These are phyloP conservation scores for Drosophila tsacasi DNA, from an alignment of 1,140 invertebrate genomes.

Conservation along the genomic window DNA sequence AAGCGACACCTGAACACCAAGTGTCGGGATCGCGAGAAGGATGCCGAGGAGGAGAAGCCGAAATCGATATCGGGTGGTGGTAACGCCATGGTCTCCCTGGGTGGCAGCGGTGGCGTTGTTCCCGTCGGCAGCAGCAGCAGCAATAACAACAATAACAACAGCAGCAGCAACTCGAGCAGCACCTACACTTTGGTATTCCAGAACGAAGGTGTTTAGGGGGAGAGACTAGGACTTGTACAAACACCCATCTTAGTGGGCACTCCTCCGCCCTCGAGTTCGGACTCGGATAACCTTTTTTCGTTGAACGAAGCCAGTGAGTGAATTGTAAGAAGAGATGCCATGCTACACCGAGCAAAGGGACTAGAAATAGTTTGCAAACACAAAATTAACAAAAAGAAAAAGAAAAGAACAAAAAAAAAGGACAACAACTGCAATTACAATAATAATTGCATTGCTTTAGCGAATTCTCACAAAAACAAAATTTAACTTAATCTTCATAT, in stretches of 20 bases:
- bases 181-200: constrained; percentile 80
- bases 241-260: constrained; percentile 47
- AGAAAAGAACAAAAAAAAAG: constrained; percentile 12
- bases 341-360: constrained; percentile 5
- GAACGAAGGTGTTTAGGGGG: constrained; percentile 51
- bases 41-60: constrained; percentile 68
- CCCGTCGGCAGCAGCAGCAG: constrained; percentile 23
- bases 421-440: constrained; percentile 43
- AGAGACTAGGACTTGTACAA: constrained; percentile 62
- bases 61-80: constrained; percentile 17
- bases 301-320: constrained; percentile 30
- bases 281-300: constrained; percentile 37
- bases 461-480: constrained; percentile 66
- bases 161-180: constrained; percentile 57
- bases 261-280: constrained; percentile 15
- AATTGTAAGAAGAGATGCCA: neutral
- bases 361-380: constrained; percentile 69
- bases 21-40: constrained; percentile 79
- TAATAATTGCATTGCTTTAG: constrained; percentile 69
- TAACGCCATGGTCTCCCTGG: neutral
- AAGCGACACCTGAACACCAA: constrained; percentile 86
- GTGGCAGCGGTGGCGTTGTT: neutral
- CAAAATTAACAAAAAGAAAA: constrained; percentile 18
- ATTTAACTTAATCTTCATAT: constrained; percentile 32
- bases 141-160: constrained; percentile 27